Base-by-base conservation (phyloP, 2,797 vertebrate genomes). In the Cheirogaleus major region DNA sequence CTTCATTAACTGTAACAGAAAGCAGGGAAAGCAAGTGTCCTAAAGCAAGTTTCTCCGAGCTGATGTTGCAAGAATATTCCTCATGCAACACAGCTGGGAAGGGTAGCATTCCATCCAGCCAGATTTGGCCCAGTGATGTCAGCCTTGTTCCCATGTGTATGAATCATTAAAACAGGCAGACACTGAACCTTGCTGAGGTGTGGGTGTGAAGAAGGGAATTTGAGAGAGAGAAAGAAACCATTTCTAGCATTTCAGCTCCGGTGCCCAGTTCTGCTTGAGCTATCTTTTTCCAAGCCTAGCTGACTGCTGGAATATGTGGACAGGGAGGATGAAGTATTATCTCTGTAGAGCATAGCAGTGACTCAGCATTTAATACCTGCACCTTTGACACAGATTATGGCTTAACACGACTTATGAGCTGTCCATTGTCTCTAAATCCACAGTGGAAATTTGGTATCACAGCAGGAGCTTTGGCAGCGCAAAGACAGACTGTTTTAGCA, bases 381-480 rank as follows among this genome's bases (percentile, higher is more conserved):
- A 79, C 83, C 86, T 88, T 59, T 88, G 96, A 93, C 95, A 90
- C 69, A 85, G 94, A 94, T 88, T 70, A 52, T 63, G 59, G 91
- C 80, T 96, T 92, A 91, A 65, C 84, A 69, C 4, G 12, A 48
- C 78, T 93, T 88, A 95, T 67, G 83, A 90, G 83, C 76, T 45
- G 43, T 61, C 65, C 69, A 25, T 93, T 93, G 78, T 97, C 95
- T 97, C 86, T 73, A 79, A 95, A 85, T 82, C 96, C 95, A 85
- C 61, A 27, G 80, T 45, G 32, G 65, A 25, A 59, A 59, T 93
- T 84, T 57, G 38, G 59, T 86, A 38, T 91, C 75, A 13, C 43
- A 65, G 30, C 4, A 30, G 14, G 84, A 96, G 70, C 4, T 23
- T 63, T 84, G 50, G 18, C 55, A 55, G 63, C 14, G 32, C 7